phyloP scores from a whole-genome alignment of 2,888 invertebrate genomes.

The Aplocera efformata region DNA sequence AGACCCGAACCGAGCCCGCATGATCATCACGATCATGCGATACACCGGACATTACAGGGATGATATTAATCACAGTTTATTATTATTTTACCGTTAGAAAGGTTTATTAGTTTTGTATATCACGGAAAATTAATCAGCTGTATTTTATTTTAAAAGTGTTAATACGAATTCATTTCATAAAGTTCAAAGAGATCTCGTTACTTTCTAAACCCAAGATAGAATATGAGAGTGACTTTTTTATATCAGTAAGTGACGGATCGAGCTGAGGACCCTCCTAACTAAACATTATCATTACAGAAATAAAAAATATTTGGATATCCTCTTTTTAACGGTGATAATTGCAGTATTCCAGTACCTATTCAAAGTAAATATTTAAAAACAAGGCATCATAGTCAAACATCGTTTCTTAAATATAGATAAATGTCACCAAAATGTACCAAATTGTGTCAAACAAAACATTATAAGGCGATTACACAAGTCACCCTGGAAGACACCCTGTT shows the following conservation, averaged over 20 bases:
- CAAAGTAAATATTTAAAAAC: no score
- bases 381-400: not conserved
- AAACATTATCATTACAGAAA: no score
- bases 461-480: conserved; percentile 40
- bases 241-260: no score
- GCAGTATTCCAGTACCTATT: no score
- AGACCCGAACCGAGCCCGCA: conserved; percentile 55
- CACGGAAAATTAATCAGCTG: not conserved
- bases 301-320: no score
- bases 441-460: conserved; percentile 26
- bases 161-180: no score
- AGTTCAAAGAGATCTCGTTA: no score
- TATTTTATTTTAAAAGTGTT: no score
- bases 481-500: conserved; percentile 31
- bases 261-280: no score
- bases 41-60: conserved; percentile 38
- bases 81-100: conserved; percentile 24
- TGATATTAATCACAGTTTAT: conserved; percentile 52
- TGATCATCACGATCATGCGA: conserved; percentile 55
- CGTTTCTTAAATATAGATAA: conserved; percentile 1
- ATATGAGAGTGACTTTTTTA: no score
- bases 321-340: no score
- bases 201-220: no score
- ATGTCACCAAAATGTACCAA: conserved; percentile 7
- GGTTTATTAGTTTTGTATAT: conserved; percentile 14